A percentile compares a stretch with the other conserved stretches of the same genome.
phyloP scores from a whole-genome alignment of 2,797 vertebrate genomes.

The Propithecus deckenii region DNA sequence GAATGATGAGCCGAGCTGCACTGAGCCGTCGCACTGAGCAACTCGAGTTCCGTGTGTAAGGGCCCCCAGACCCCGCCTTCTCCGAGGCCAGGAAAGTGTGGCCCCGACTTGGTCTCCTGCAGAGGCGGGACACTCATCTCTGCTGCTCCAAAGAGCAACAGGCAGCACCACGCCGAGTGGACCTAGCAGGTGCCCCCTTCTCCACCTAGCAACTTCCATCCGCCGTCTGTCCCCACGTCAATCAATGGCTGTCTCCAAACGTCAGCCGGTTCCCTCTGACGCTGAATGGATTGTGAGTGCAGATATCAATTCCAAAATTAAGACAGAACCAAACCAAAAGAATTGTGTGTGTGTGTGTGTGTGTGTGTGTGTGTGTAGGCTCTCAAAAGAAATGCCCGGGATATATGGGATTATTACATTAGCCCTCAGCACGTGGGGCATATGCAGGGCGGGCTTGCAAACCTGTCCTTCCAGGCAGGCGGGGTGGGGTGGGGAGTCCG shows the following conservation, averaged over 20 bases:
- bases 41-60: fast-evolving
- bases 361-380: not conserved
- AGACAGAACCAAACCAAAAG: not conserved
- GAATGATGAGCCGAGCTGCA: no score
- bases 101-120: not conserved
- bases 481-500: no score
- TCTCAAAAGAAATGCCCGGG: not conserved
- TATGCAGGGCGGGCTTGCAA: fast-evolving
- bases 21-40: not conserved
- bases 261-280: not conserved
- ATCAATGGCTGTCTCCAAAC: not conserved
- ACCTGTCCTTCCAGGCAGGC: fast-evolving
- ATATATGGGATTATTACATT: not conserved
- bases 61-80: fast-evolving
- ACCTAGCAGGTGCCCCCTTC: fast-evolving
- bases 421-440: fast-evolving
- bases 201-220: not conserved
- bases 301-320: not conserved
- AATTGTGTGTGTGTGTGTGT: no score
- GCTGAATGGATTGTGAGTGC: fast-evolving
- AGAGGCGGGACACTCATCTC: fast-evolving
- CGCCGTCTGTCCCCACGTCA: not conserved
- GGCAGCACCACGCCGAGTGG: not conserved
- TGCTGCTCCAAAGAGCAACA: not conserved
- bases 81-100: no score